These are phyloP conservation scores for Herminia tarsipennalis DNA, from an alignment of 2,888 invertebrate species.

Conservation along the genomic window DNA sequence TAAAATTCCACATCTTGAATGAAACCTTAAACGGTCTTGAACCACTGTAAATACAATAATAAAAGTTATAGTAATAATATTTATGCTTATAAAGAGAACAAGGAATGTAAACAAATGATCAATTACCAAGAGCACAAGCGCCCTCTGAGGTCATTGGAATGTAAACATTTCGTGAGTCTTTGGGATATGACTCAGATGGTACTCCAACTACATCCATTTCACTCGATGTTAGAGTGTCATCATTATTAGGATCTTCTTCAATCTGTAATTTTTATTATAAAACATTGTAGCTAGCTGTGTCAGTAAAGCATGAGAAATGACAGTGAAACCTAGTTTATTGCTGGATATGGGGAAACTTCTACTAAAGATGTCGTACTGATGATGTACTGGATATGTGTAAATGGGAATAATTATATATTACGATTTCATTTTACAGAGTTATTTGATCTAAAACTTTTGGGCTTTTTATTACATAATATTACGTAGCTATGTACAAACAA, in stretches of 20 bases:
- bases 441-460: no score
- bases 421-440: no score
- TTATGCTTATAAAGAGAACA: no score
- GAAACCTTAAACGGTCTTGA: slow-evolving; percentile 91
- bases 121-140: slow-evolving; percentile 60
- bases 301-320: no score
- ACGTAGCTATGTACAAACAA: no score
- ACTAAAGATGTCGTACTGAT: no score
- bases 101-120: not conserved
- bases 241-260: slow-evolving; percentile 68
- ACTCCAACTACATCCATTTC: slow-evolving; percentile 52
- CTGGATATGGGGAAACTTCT: no score
- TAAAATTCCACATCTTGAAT: slow-evolving; percentile 94
- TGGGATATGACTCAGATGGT: slow-evolving; percentile 45
- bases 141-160: slow-evolving; percentile 61
- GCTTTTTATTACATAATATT: no score
- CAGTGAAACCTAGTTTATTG: no score
- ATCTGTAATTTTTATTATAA: slow-evolving; percentile 44
- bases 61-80: not conserved
- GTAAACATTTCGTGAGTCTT: slow-evolving; percentile 50
- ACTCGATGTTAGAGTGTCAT: slow-evolving; percentile 62
- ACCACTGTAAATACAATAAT: slow-evolving; percentile 54
- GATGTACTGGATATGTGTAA: no score
- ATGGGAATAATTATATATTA: no score
- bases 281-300: no score